Base-by-base conservation (phyloP, 1,140 invertebrate species). In the Heliconius hewitsoni region DNA sequence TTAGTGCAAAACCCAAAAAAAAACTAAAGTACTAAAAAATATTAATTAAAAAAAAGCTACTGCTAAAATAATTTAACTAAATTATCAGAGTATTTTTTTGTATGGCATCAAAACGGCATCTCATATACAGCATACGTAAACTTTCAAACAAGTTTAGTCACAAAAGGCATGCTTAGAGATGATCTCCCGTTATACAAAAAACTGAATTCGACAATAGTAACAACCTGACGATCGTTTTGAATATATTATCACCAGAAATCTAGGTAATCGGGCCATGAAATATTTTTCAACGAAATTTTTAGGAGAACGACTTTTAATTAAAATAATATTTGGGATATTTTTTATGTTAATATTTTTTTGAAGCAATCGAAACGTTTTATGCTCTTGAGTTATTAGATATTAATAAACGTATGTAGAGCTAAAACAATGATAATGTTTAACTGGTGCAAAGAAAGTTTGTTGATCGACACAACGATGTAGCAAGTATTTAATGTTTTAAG, bases 121-220 rank as follows among this genome's bases (percentile, higher is more conserved):
- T 57, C 9, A n/a, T 23, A 57, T n/a, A 57, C 2, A 23, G n/a
- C 60, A 27, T 66, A 66, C 0, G 23, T 9, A 66, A 11, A 66
- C 13, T 66, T 66, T 66, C 11, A 30, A 66, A 66, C 60, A 66
- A 81, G 85, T 87, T 83, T 77, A 77, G 73, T 76, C 85, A 78
- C 80, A 82, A 87, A 84, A 34, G 34, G 70, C 34, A 23, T 55
- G 74, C 55, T 80, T 80, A 81, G 74, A 85, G 76, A 76, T 78
- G 71, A 74, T 70, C 39, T 89, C 82, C 92, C 91, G 92, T 93
- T 93, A 92, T 37, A 82, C 76, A 84, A 85, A 87, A 87, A 90
- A 84, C 81, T 84, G 78, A 85, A 81, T 84, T 85, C 83, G 90
- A 92, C 89, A 90, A 90, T 89, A 81, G 86, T 82, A 85, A 27